These are phyloP conservation scores for Stylophora pistillata DNA, from an alignment of 64 coral and sea anemone genomes.

Conservation along the genomic window DNA sequence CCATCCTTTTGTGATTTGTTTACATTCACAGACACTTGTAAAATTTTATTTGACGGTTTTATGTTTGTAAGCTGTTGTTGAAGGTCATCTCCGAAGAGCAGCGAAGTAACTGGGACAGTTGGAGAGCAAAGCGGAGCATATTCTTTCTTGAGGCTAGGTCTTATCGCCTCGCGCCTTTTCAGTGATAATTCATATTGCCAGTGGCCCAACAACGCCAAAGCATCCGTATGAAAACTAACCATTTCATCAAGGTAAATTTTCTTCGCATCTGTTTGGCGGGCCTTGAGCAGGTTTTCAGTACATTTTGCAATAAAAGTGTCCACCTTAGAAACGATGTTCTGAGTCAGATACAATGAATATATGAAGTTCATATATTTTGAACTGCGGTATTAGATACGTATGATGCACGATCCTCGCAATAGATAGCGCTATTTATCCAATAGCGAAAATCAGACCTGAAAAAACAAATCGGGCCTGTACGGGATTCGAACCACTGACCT, in stretches of 20 bases:
- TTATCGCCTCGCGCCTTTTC: slow-evolving; percentile 45
- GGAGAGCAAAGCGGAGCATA: slow-evolving; percentile 52
- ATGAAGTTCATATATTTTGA: too few relatives aligned
- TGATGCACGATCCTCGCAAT: too few relatives aligned
- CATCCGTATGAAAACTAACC: slow-evolving; percentile 54
- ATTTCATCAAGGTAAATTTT: slow-evolving; percentile 55
- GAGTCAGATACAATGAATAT: too few relatives aligned
- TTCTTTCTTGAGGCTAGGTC: slow-evolving; percentile 61
- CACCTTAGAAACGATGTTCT: slow-evolving; percentile 44
- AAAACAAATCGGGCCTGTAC: too few relatives aligned
- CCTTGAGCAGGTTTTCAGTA: slow-evolving; percentile 43
- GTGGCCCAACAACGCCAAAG: slow-evolving; percentile 65
- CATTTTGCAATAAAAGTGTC: slow-evolving; percentile 34
- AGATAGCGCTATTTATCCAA: too few relatives aligned
- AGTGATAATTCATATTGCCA: slow-evolving; percentile 56
- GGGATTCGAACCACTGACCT: too few relatives aligned
- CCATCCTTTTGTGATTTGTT: not conserved
- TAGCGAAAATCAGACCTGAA: too few relatives aligned
- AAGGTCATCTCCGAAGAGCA: slow-evolving; percentile 51
- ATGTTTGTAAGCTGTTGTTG: slow-evolving; percentile 62
- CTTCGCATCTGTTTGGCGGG: slow-evolving; percentile 3
- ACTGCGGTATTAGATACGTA: too few relatives aligned
- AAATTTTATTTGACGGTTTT: slow-evolving; percentile 45
- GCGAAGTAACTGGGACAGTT: slow-evolving; percentile 41
- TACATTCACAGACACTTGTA: slow-evolving; percentile 39